Conservation (phyloP, 1,140 invertebrate genomes). For the Saccostrea cuccullata region DNA sequence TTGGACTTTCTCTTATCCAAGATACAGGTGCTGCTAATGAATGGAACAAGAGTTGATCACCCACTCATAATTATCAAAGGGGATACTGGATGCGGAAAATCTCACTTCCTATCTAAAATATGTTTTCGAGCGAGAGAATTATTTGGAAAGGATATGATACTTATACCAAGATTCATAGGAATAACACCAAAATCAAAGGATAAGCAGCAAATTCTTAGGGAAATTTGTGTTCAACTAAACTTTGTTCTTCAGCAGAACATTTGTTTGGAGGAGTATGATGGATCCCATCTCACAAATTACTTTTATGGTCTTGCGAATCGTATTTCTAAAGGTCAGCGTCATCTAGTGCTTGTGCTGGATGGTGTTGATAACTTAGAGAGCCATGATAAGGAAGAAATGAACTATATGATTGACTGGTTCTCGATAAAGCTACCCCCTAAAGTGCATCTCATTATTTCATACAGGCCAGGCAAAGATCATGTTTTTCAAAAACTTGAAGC, state of each 20-base stretch:
- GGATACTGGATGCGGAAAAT: constrained; percentile 59
- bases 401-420: constrained; percentile 56
- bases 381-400: background rate
- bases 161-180: constrained; percentile 56
- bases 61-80: constrained; percentile 62
- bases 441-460: constrained; percentile 60
- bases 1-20: constrained; percentile 51
- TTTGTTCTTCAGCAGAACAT: constrained; percentile 55
- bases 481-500: constrained; percentile 49
- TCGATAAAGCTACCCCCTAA: constrained; percentile 58
- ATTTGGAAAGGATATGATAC: constrained; percentile 58
- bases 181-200: constrained; percentile 49
- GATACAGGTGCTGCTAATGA: constrained; percentile 54
- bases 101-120: constrained; percentile 55
- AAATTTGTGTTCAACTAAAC: constrained; percentile 60
- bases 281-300: constrained; percentile 57
- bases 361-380: constrained; percentile 52
- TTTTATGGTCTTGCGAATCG: constrained; percentile 62
- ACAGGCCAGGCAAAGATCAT: constrained; percentile 25
- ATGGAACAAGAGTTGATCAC: constrained; percentile 57
- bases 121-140: constrained; percentile 52
- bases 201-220: constrained; percentile 50
- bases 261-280: constrained; percentile 52
- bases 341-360: constrained; percentile 60
- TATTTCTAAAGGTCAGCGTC: constrained; percentile 58